Conservation (phyloP, 2,113 vertebrate genomes). For the Otis tarda region DNA sequence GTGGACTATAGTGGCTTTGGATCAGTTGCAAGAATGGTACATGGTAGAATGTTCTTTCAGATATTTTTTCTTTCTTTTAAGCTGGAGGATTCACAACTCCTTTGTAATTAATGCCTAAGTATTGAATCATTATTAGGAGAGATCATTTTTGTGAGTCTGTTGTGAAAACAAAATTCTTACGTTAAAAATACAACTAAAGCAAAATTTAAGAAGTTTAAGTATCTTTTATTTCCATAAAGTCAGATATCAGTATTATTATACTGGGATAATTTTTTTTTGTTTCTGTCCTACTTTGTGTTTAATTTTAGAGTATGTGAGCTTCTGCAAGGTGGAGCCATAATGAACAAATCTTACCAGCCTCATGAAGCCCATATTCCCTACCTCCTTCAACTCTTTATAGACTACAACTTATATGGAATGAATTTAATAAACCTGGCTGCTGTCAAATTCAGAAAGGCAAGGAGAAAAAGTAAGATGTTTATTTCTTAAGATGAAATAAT, state of each 20-base stretch:
- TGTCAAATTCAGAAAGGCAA: constrained; percentile 90
- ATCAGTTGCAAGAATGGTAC: not conserved
- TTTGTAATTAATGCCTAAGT: not conserved
- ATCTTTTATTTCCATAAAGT: not conserved
- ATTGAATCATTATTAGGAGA: not conserved
- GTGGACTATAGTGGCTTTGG: not conserved
- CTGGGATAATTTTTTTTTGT: not conserved
- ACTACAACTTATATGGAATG: constrained; percentile 99
- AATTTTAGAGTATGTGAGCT: constrained; percentile 92
- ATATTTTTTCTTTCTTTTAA: not conserved
- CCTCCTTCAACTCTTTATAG: constrained; percentile 98
- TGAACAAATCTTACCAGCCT: constrained; percentile 97
- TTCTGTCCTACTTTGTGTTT: constrained; percentile 27
- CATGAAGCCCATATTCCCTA: constrained; percentile 98
- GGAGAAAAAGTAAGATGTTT: constrained; percentile 81
- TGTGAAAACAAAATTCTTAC: not conserved
- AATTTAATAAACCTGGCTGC: constrained; percentile 92
- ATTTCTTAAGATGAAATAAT: constrained; percentile 39
- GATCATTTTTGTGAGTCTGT: not conserved
- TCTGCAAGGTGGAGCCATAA: constrained; percentile 95
- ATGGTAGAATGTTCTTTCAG: not conserved
- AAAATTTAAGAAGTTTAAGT: not conserved
- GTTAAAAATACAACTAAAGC: not conserved
- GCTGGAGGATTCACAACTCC: not conserved
- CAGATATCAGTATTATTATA: not conserved